phyloP scores from a whole-genome alignment of 2,797 vertebrate species.

The Gymnopithys bicolor region DNA sequence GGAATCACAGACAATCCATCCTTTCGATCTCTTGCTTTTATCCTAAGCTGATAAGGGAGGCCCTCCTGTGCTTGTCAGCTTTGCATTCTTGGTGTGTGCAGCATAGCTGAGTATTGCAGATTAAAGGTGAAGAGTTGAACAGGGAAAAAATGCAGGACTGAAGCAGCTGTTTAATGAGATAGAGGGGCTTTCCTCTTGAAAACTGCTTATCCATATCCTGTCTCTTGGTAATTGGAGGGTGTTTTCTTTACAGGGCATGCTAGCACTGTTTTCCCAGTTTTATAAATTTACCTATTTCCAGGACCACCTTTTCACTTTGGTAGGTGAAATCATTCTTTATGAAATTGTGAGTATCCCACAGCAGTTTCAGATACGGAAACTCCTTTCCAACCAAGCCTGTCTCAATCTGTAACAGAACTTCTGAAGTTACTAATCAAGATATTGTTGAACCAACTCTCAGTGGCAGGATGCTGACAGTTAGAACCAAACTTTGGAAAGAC shows the following conservation, averaged over 20 bases:
- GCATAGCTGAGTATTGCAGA: conserved; percentile 40
- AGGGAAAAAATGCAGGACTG: conserved; percentile 20
- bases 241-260: neutral
- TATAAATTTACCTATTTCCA: conserved; percentile 16
- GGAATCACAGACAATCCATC: conserved; percentile 56
- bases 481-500: neutral
- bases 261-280: conserved; percentile 14
- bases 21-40: conserved; percentile 46
- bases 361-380: neutral
- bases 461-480: neutral
- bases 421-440: neutral
- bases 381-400: neutral
- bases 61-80: conserved; percentile 46
- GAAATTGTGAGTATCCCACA: neutral
- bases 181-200: conserved; percentile 49
- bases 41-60: conserved; percentile 55
- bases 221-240: conserved; percentile 23
- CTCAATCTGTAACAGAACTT: neutral
- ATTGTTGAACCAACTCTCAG: neutral
- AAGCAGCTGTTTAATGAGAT: conserved; percentile 56
- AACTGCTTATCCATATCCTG: conserved; percentile 50
- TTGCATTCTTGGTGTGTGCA: conserved; percentile 49
- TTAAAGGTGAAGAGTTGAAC: conserved; percentile 70
- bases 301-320: conserved; percentile 13
- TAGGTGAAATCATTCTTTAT: neutral